These are phyloP conservation scores for Loripinus fragilis DNA, from an alignment of 2,888 invertebrate species.

Conservation along the genomic window DNA sequence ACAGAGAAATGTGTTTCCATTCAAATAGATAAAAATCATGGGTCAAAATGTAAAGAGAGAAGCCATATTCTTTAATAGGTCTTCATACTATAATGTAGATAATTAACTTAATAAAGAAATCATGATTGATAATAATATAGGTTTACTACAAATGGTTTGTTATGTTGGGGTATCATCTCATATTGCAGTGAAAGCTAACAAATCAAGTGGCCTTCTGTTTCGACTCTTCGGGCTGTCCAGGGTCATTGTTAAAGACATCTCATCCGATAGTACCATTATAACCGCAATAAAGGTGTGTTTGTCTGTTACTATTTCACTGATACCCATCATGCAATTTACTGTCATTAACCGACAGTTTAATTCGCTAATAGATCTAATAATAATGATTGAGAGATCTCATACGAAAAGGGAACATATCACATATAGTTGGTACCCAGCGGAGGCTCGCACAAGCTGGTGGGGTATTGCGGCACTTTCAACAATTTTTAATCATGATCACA, in stretches of 20 bases:
- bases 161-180: slow-evolving; percentile 18
- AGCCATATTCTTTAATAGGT: background rate
- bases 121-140: slow-evolving; percentile 11
- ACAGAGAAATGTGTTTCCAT: slow-evolving; percentile 13
- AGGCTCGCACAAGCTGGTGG: too few relatives aligned
- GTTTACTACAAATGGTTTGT: background rate
- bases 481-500: too few relatives aligned
- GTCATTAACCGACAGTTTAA: slow-evolving; percentile 12
- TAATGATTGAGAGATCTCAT: too few relatives aligned
- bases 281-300: slow-evolving; percentile 3
- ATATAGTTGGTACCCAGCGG: too few relatives aligned
- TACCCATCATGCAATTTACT: slow-evolving; percentile 14
- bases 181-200: slow-evolving; percentile 29
- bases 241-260: background rate
- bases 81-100: slow-evolving; percentile 3
- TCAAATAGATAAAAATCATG: background rate
- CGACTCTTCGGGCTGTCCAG: background rate
- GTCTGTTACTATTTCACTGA: background rate
- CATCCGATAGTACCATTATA: background rate
- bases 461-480: too few relatives aligned
- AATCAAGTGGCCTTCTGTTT: slow-evolving; percentile 19
- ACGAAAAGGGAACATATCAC: too few relatives aligned
- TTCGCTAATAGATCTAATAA: background rate
- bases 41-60: slow-evolving; percentile 6
- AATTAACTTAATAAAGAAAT: background rate